These are phyloP conservation scores for Chionomys nivalis DNA, from an alignment of 2,113 vertebrate species.

Conservation along the genomic window DNA sequence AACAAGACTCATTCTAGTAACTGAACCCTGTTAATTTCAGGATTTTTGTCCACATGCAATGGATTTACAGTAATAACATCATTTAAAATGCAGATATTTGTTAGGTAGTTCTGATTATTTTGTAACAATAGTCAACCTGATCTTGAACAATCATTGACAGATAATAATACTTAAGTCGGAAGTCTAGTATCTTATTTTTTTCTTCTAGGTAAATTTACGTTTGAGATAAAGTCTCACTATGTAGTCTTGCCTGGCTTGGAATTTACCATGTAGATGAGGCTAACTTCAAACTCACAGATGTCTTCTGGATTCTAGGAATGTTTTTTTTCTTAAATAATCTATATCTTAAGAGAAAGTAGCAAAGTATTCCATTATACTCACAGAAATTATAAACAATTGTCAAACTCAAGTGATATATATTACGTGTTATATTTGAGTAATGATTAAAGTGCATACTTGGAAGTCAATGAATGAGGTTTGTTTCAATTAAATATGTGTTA, in stretches of 20 bases:
- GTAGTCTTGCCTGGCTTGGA: background rate
- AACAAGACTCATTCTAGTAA: conserved; percentile 20
- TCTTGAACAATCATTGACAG: background rate
- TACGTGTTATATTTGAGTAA: background rate
- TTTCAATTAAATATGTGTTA: background rate
- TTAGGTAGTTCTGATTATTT: background rate
- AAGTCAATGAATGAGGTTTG: background rate
- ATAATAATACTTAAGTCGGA: conserved; percentile 17
- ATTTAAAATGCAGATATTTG: too few relatives aligned
- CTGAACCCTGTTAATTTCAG: background rate
- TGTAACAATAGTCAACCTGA: conserved; percentile 19
- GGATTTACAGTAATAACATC: too few relatives aligned
- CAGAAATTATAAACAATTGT: conserved; percentile 12
- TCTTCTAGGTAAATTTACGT: background rate
- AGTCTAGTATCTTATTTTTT: background rate
- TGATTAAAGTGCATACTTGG: background rate
- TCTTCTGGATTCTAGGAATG: background rate
- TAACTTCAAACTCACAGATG: background rate
- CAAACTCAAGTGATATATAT: background rate
- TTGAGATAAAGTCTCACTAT: background rate
- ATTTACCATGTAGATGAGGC: background rate
- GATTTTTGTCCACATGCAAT: conserved; percentile 3
- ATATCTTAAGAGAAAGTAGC: conserved; percentile 6
- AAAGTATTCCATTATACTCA: conserved; percentile 27
- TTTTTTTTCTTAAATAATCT: conserved; percentile 8